Evolutionary conservation across 1,140 invertebrate species (phyloP).

Genomic region (Leguminivora glycinivorella): DNA sequence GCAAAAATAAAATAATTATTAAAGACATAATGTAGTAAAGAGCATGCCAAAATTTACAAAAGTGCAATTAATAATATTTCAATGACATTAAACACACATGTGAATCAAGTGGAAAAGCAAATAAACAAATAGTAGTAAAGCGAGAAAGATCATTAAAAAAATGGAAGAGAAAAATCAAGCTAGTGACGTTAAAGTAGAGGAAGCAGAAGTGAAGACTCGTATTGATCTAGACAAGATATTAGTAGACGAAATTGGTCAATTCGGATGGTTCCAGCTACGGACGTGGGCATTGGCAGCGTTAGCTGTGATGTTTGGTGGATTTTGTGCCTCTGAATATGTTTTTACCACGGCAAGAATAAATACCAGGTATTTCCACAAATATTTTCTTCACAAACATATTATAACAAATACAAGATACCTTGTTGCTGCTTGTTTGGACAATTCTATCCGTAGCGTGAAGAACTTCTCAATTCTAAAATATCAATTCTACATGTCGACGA

Average conservation of each 20-base stretch:
- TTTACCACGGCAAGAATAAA: constrained; percentile 78
- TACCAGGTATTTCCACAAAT: constrained; percentile 79
- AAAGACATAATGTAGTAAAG: too few species aligned
- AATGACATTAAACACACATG: too few species aligned
- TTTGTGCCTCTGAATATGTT: constrained; percentile 77
- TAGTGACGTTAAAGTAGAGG: background rate
- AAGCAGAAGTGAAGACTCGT: background rate
- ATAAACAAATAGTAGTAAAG: background rate
- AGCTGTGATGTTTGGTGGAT: constrained; percentile 76
- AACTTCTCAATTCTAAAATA: too few species aligned
- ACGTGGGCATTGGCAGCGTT: constrained; percentile 76
- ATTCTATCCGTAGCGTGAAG: too few species aligned
- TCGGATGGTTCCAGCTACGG: constrained; percentile 79
- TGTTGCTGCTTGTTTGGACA: too few species aligned
- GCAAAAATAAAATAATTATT: too few species aligned
- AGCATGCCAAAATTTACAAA: too few species aligned
- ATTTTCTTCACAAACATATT: too few species aligned
- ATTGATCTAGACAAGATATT: constrained; percentile 55
- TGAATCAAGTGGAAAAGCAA: background rate
- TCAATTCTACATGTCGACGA: too few species aligned
- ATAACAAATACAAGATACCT: too few species aligned
- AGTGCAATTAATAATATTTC: too few species aligned
- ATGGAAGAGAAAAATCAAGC: background rate
- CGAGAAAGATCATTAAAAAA: background rate
- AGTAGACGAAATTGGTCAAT: constrained; percentile 69